phyloP scores from a whole-genome alignment of 1,140 invertebrate species.

The Trichogramma pretiosum region DNA sequence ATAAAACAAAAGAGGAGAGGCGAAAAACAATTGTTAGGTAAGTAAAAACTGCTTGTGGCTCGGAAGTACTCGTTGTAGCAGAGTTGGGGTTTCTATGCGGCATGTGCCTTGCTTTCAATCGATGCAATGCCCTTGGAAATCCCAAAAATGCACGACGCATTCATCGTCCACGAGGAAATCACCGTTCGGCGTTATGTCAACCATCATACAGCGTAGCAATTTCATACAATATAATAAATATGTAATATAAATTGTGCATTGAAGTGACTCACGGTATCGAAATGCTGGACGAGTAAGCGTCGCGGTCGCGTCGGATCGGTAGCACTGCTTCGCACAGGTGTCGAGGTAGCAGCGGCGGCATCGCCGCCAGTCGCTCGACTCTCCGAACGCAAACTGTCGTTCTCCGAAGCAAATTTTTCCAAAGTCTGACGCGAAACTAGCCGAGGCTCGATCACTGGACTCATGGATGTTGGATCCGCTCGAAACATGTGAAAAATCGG shows the following conservation, averaged over 20 bases:
- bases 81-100: conserved; percentile 47
- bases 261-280: conserved; percentile 13
- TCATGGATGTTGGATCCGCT: too few relatives aligned
- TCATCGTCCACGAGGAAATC: conserved; percentile 1
- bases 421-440: too few relatives aligned
- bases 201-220: too few relatives aligned
- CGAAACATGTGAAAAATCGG: too few relatives aligned
- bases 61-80: conserved; percentile 35
- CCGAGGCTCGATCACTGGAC: too few relatives aligned
- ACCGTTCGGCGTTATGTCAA: too few relatives aligned
- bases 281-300: conserved; percentile 5
- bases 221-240: too few relatives aligned
- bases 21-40: not conserved
- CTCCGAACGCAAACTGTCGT: too few relatives aligned
- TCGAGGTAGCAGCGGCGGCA: not conserved
- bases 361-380: too few relatives aligned
- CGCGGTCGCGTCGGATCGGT: not conserved
- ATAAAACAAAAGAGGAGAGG: not conserved
- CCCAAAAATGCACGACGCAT: conserved; percentile 43
- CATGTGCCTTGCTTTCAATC: conserved; percentile 39
- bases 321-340: not conserved
- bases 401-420: too few relatives aligned
- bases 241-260: not conserved
- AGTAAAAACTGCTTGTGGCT: not conserved
- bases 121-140: conserved; percentile 47